Base-by-base conservation (phyloP, 2,888 invertebrate genomes). In the Drosophila diplacantha region DNA sequence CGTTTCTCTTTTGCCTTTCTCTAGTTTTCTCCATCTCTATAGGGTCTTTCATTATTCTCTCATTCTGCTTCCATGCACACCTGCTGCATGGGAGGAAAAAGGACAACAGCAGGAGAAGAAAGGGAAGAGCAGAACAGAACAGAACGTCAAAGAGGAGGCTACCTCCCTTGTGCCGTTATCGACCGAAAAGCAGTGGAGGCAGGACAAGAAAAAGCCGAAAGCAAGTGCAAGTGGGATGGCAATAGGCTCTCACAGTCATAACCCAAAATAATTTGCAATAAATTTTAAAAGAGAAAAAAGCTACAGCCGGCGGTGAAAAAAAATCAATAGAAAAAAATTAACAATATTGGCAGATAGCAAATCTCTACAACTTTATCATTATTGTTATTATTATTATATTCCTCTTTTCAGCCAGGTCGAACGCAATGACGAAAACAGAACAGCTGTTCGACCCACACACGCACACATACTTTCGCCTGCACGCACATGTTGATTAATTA, bases 361-460 rank as follows among this genome's bases (percentile, higher is more conserved):
- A 44, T 14, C 18, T 29, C 18, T 3, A 18, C 3, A 18, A 14
- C 18, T 8, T 44, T 46, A 46, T 31, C 31, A 32, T 43, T 43
- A 41, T 22, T 37, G 3, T 37, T 37, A 12, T 37, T 14, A 12
- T 34, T 46, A 46, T 34, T 41, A 18, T 37, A 37, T 34, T 51
- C 51, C 32, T 37, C 20, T 8, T 43, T 50, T 39, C 16, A 29
- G 50, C 50, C 60, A 41, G 47, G 43, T 35, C 29, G 26, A 64
- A 65, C 49, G 49, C 55, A 63, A 68, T 59, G 68, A 65, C 56
- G 61, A 69, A 56, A 69, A 65, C 71, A 57, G 73, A 81, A 86
- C 75, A 76, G 75, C 75, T 76, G 75, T 76, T 76, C 59, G 34
- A 39, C 55, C 59, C 18, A 37, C 29, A 58, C 34, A 51, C 41